phyloP scores from a whole-genome alignment of 2,113 vertebrate species.

The Chlorodrepanis virens region DNA sequence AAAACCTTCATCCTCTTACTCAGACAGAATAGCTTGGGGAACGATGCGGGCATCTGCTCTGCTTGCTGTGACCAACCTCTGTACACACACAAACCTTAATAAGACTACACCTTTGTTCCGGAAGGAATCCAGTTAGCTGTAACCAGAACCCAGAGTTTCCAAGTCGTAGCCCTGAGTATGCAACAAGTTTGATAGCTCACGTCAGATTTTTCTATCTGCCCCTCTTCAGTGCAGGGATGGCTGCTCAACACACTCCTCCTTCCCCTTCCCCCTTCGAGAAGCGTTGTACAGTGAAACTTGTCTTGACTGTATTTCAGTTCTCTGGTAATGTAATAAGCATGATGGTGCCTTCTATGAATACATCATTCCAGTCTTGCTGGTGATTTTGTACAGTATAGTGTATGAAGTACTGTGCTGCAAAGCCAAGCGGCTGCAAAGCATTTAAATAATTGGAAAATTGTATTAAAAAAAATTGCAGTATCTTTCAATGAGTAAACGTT shows the following conservation, averaged over 20 bases:
- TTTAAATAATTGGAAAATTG: constrained; percentile 70
- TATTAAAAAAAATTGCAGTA: constrained; percentile 85
- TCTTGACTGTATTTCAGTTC: constrained; percentile 87
- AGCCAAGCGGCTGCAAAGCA: constrained; percentile 78
- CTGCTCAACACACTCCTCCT: constrained; percentile 73
- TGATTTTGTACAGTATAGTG: constrained; percentile 83
- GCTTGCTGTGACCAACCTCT: constrained; percentile 84
- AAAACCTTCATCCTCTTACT: constrained; percentile 71
- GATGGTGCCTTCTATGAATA: constrained; percentile 95
- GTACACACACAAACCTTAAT: constrained; percentile 80
- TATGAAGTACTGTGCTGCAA: constrained; percentile 79
- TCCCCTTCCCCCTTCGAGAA: constrained; percentile 67
- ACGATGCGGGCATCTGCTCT: constrained; percentile 78
- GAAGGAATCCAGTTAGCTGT: constrained; percentile 77
- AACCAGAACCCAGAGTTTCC: constrained; percentile 80
- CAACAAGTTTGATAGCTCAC: constrained; percentile 60
- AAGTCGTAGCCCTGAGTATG: constrained; percentile 63
- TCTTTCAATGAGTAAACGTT: constrained; percentile 82
- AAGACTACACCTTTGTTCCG: constrained; percentile 73
- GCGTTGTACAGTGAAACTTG: constrained; percentile 88
- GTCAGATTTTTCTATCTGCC: constrained; percentile 75
- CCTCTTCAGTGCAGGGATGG: constrained; percentile 76
- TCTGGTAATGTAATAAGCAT: constrained; percentile 88
- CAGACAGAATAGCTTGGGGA: constrained; percentile 77
- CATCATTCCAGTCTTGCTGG: constrained; percentile 91